A percentile compares a stretch with the other conserved stretches of the same genome.
Evolutionary conservation across 2,113 vertebrate genomes (phyloP).

Genomic region (Macrotus californicus): DNA sequence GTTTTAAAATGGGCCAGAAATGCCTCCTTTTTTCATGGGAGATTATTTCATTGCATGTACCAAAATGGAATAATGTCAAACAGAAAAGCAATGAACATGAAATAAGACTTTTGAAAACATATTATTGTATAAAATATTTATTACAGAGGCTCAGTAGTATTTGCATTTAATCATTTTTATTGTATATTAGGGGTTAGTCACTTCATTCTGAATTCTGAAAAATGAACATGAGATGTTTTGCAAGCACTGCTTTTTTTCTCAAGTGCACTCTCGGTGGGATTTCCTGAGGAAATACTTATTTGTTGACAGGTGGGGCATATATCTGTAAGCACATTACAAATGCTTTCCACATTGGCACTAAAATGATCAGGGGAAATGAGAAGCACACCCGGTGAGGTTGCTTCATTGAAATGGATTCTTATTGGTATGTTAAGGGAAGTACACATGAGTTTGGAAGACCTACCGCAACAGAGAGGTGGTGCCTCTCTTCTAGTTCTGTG

Average conservation of each 20-base stretch:
- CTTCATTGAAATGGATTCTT: not conserved
- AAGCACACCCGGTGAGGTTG: not conserved
- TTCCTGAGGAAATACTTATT: conserved; percentile 51
- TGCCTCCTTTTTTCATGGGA: conserved; percentile 22
- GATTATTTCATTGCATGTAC: conserved; percentile 32
- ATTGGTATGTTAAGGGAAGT: not conserved
- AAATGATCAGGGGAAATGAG: conserved; percentile 38
- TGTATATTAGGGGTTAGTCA: conserved; percentile 43
- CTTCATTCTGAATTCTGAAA: conserved; percentile 36
- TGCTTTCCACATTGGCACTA: not conserved
- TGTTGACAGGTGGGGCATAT: not conserved
- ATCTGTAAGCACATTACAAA: conserved; percentile 19
- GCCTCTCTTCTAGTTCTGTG: not conserved
- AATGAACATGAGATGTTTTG: conserved; percentile 58
- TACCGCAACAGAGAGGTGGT: not conserved
- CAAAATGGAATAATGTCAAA: conserved; percentile 5
- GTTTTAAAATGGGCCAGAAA: conserved; percentile 52
- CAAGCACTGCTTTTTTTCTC: conserved; percentile 53
- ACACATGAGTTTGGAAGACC: not conserved
- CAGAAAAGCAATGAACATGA: conserved; percentile 31
- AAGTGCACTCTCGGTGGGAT: conserved; percentile 41
- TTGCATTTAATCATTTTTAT: conserved; percentile 62
- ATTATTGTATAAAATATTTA: conserved; percentile 61
- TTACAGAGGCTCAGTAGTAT: conserved; percentile 8
- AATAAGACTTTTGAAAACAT: conserved; percentile 34